Evolutionary conservation across 2,797 vertebrate species (phyloP), one percentile per base, ranked within the genome.

Genomic region (Argentina silus): DNA sequence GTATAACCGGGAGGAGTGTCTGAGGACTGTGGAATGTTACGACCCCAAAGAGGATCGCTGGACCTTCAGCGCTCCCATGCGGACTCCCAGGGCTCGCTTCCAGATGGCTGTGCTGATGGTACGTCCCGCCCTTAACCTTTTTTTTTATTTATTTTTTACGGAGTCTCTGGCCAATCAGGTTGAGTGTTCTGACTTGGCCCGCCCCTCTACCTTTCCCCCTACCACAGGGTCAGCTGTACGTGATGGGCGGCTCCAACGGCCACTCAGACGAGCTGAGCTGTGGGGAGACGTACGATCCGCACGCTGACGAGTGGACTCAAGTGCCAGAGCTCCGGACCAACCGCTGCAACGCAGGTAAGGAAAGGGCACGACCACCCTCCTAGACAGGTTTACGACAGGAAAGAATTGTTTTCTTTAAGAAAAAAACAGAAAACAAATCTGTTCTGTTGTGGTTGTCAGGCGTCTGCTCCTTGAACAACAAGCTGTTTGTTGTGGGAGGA

Each of bases 91-190:
- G 88, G 98, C 98, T 71, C 95, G 98, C 48, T 99, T 99, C 90
- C 98, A 99, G 89, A 99, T 99, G 98, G 96, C 97, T 0, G 96
- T 97, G 68, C 90, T 99, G 21, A 98, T 97, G 97, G 98, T 99
- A 90, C 36, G 85, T 23, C n/a, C 7, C 5, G 60, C 66, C 8
- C n/a, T 4, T 1, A 0, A 23, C 74, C 3, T 17, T n/a, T 56
- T 3, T 15, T 6, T 5, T 8, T 3, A 2, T 17, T 55, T 9
- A 2, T 10, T 53, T 19, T 14, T 15, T 23, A 5, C 23, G 2
- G 27, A 3, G 9, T 8, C 11, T 42, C 21, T 61, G 59, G 59
- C 23, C 59, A 10, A 61, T 6, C 27, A 61, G 23, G 14, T 14
- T 6, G 3, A 6, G 21, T 61, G 3, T 5, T 50, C 12, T 19